Evolutionary conservation across 2,113 vertebrate species (phyloP), one percentile per base, ranked within the genome.

Genomic region (Ranitomeya variabilis): DNA sequence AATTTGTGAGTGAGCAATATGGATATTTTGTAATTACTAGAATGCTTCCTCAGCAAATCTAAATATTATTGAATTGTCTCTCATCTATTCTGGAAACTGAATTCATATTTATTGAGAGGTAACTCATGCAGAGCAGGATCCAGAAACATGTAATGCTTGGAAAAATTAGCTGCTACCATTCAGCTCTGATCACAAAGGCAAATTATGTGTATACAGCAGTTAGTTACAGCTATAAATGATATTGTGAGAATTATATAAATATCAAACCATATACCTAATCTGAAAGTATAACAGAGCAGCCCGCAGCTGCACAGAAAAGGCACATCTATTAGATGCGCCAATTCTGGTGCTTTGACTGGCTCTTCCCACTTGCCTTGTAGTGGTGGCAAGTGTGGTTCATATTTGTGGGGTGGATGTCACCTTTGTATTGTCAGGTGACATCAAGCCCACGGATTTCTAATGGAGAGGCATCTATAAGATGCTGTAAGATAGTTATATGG

Each of bases 181-280:
- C 83, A 52, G 64, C 55, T 37, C 66, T 55, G 31, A 71, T 85
- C 52, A 85, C 51, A 85, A 81, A 60, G 57, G 83, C 45, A 85
- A 85, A 85, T 85, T 55, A 85, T 71, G 45, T 85, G 83, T 66
- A 85, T 51, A 85, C 52, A 67, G 66, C 83, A 71, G 83, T 55
- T 69, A 73, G 64, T 85, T 71, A 55, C n/a, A 69, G 52, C 64
- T 85, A 85, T 85, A 55, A 85, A 85, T 85, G 71, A 57, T 85
- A 85, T 71, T 69, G 51, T 18, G 13, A 9, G 64, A 85, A 67
- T 23, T 64, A 19, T 83, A 64, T 52, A 67, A 83, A 54, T 71
- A n/a, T 55, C 83, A 55, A 69, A 5, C n/a, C 15, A 69, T 57
- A 55, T 51, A 71, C 64, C 66, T 69, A 71, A 55, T 71, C 83